Evolutionary conservation across 92 coral and sea anemone species (phyloP).

Genomic region (Blastomussa wellsi): DNA sequence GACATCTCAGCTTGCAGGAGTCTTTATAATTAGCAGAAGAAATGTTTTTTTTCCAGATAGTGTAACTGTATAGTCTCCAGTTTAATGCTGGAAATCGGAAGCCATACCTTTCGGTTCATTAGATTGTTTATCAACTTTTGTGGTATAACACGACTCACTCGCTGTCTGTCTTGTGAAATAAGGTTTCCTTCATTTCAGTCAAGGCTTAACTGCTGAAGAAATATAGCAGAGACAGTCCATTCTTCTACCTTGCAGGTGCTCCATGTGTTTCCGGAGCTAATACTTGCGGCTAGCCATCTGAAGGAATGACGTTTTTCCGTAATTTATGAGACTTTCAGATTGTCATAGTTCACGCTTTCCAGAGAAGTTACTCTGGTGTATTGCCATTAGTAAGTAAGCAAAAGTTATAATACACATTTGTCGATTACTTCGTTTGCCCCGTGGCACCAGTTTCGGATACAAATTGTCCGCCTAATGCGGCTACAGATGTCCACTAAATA

Average conservation of each 20-base stretch:
- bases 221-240: neutral
- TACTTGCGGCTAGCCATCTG: neutral
- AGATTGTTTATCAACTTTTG: neutral
- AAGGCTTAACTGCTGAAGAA: neutral
- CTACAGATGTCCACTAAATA: neutral
- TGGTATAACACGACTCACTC: neutral
- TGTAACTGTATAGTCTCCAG: neutral
- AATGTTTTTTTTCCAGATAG: neutral
- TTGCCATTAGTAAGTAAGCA: neutral
- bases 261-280: neutral
- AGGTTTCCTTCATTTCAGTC: neutral
- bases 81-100: too few relatives aligned
- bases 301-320: neutral
- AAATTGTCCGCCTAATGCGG: too few relatives aligned
- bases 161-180: too few relatives aligned
- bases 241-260: neutral
- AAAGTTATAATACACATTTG: neutral
- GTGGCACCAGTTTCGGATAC: neutral
- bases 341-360: neutral
- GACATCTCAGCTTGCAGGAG: neutral
- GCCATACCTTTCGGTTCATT: too few relatives aligned
- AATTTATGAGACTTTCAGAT: neutral
- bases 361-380: neutral
- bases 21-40: neutral
- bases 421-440: neutral